Percentiles rank a stretch among this genome's conserved stretches.
phyloP scores from a whole-genome alignment of 92 coral and sea anemone species.

The Bergia puertoricense region DNA sequence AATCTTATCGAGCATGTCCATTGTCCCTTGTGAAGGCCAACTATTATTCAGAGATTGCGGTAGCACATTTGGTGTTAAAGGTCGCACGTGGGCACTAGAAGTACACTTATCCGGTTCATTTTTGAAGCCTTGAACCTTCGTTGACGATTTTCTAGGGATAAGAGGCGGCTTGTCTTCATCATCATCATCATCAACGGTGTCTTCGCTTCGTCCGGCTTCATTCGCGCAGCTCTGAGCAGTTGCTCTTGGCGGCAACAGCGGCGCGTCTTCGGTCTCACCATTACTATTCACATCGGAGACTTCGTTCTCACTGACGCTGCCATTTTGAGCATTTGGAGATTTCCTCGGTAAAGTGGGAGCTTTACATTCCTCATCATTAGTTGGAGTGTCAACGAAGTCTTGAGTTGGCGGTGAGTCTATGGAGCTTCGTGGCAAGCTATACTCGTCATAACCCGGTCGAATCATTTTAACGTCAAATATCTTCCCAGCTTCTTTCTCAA shows the following conservation, averaged over 20 bases:
- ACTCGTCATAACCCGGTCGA: conserved; percentile 33
- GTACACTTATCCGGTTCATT: neutral
- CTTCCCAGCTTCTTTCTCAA: conserved; percentile 41
- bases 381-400: neutral
- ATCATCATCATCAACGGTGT: neutral
- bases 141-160: conserved; percentile 20
- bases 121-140: conserved; percentile 20
- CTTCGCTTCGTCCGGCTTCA: neutral
- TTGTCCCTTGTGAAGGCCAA: conserved; percentile 9
- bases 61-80: neutral
- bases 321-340: neutral
- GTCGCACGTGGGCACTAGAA: neutral
- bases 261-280: neutral
- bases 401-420: neutral
- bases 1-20: conserved; percentile 29
- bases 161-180: conserved; percentile 34
- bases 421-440: conserved; percentile 13
- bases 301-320: neutral
- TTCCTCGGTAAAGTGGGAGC: neutral
- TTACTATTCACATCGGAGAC: neutral
- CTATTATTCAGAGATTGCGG: neutral
- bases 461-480: conserved; percentile 36
- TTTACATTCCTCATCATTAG: neutral
- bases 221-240: neutral
- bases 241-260: neutral